These are phyloP conservation scores for Leptinotarsa undecemlineata DNA, from an alignment of 1,140 invertebrate genomes.

Conservation along the genomic window DNA sequence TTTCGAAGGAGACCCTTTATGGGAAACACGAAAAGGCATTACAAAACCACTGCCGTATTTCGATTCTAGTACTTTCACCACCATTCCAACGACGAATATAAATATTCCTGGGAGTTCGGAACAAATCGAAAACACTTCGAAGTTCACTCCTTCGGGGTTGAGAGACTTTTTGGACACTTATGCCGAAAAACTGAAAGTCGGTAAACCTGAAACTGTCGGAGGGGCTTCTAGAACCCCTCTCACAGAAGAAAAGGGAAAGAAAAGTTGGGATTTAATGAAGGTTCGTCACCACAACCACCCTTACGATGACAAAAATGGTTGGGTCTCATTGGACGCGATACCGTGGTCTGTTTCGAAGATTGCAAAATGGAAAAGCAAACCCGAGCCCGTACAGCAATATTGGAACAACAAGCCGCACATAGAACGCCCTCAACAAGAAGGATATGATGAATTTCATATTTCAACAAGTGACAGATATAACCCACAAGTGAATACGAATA, in stretches of 20 bases:
- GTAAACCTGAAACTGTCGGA: conserved; percentile 55
- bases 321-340: conserved; percentile 76
- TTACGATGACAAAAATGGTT: conserved; percentile 71
- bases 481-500: neutral
- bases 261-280: conserved; percentile 59
- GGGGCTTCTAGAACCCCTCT: conserved; percentile 56
- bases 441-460: neutral
- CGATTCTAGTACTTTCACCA: conserved; percentile 30
- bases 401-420: conserved; percentile 32
- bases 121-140: conserved; percentile 43
- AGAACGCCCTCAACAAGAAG: neutral
- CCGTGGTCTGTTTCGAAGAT: conserved; percentile 80
- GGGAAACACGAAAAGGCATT: conserved; percentile 29
- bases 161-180: conserved; percentile 65
- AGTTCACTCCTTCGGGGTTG: conserved; percentile 55
- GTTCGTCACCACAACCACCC: conserved; percentile 61
- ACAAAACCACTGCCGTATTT: conserved; percentile 15
- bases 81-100: conserved; percentile 17
- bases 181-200: conserved; percentile 60
- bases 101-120: conserved; percentile 1
- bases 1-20: conserved; percentile 55
- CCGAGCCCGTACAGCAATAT: conserved; percentile 38
- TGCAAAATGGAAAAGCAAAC: conserved; percentile 71
- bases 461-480: conserved; percentile 8
- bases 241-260: conserved; percentile 53